These are phyloP conservation scores for Acanthosepion pharaonis DNA, from an alignment of 2,888 invertebrate species.

Conservation along the genomic window DNA sequence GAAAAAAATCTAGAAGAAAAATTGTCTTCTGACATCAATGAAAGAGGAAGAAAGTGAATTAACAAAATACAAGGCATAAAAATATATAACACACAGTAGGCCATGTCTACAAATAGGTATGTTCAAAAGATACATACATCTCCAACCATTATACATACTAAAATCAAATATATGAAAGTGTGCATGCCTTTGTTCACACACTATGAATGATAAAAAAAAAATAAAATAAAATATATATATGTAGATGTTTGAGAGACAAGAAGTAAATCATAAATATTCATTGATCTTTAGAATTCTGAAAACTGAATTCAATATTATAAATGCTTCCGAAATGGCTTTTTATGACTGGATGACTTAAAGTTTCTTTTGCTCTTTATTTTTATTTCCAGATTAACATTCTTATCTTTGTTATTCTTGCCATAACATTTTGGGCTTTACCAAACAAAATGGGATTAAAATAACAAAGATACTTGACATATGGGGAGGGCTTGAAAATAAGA, in stretches of 20 bases:
- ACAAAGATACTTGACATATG: too few species aligned
- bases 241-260: neutral
- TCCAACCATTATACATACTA: neutral
- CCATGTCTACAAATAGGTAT: neutral
- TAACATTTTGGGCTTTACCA: too few species aligned
- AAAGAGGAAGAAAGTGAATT: conserved; percentile 8
- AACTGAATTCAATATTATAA: too few species aligned
- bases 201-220: neutral
- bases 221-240: neutral
- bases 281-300: too few species aligned
- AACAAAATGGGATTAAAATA: too few species aligned
- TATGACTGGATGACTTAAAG: too few species aligned
- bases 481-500: too few species aligned
- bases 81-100: neutral
- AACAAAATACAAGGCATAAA: neutral
- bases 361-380: too few species aligned
- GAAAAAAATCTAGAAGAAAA: neutral
- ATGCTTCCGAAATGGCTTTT: too few species aligned
- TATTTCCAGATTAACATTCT: too few species aligned
- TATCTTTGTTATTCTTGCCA: too few species aligned
- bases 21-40: neutral
- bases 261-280: too few species aligned
- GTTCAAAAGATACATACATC: neutral
- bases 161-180: neutral
- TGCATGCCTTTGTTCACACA: neutral